Percentiles rank a stretch among this genome's conserved stretches.
Conservation (phyloP, 2,888 invertebrate species). For the Polydrusus tereticollis region DNA sequence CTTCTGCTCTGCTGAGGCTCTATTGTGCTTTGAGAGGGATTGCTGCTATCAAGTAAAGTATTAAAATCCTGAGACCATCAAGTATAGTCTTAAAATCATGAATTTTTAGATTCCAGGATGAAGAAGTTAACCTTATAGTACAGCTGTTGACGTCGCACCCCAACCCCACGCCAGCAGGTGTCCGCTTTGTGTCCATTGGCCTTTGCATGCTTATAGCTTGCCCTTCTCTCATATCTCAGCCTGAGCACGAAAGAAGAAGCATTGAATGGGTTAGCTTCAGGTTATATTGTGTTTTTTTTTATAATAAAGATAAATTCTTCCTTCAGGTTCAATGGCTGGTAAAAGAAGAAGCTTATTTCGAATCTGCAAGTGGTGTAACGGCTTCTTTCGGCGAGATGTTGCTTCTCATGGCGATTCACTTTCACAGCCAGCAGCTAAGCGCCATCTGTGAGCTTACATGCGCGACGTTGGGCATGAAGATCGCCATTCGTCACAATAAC, state of each 20-base stretch:
- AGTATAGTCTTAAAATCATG: no score
- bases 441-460: conserved; percentile 96
- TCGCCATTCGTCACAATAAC: conserved; percentile 88
- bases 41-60: conserved; percentile 85
- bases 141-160: conserved; percentile 90
- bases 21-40: conserved; percentile 95
- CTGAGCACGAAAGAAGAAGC: conserved; percentile 86
- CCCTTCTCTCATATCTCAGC: conserved; percentile 80
- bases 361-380: conserved; percentile 85
- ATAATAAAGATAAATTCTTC: neutral
- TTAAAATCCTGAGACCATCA: no score
- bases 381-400: conserved; percentile 97
- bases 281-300: neutral
- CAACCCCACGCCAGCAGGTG: conserved; percentile 91
- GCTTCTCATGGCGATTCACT: conserved; percentile 95
- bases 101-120: conserved; percentile 82
- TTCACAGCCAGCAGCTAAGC: conserved; percentile 93
- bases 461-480: conserved; percentile 95
- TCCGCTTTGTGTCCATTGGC: conserved; percentile 91
- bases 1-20: conserved; percentile 88
- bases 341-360: conserved; percentile 90
- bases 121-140: conserved; percentile 88
- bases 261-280: conserved; percentile 82
- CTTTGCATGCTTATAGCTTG: conserved; percentile 96
- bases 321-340: conserved; percentile 87